These are phyloP conservation scores for Crotalus viridis DNA, from an alignment of 2,113 vertebrate species.

Conservation along the genomic window DNA sequence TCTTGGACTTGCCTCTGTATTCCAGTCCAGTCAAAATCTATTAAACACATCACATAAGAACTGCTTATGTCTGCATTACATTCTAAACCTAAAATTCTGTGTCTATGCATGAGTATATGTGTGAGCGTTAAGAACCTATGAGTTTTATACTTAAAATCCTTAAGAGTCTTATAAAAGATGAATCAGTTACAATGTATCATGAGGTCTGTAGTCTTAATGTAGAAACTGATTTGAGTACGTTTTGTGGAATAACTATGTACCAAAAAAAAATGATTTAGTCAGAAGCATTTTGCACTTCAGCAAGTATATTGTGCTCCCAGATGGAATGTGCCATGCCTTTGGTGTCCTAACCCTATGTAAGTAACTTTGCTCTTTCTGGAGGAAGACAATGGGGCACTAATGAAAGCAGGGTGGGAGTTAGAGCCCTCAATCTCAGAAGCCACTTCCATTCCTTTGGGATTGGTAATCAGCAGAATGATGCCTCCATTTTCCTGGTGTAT, in stretches of 20 bases:
- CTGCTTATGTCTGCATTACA: background rate
- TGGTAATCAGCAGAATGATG: background rate
- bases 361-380: background rate
- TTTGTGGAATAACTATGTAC: background rate
- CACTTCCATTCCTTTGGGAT: background rate
- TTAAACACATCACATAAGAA: background rate
- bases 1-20: background rate
- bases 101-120: background rate
- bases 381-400: background rate
- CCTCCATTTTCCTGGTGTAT: too few species aligned
- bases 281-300: background rate
- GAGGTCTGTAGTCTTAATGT: background rate
- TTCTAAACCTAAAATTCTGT: background rate
- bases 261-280: background rate
- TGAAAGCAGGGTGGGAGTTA: background rate
- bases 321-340: background rate
- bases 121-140: background rate
- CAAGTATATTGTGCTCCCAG: background rate
- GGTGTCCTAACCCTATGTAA: background rate
- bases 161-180: background rate
- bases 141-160: background rate
- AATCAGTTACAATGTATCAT: background rate
- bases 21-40: background rate
- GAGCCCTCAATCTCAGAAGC: background rate
- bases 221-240: background rate